Percentiles rank a stretch among this genome's conserved stretches.
Evolutionary conservation across 2,797 vertebrate species (phyloP).

Genomic region (Neosilurus hyrtlii): DNA sequence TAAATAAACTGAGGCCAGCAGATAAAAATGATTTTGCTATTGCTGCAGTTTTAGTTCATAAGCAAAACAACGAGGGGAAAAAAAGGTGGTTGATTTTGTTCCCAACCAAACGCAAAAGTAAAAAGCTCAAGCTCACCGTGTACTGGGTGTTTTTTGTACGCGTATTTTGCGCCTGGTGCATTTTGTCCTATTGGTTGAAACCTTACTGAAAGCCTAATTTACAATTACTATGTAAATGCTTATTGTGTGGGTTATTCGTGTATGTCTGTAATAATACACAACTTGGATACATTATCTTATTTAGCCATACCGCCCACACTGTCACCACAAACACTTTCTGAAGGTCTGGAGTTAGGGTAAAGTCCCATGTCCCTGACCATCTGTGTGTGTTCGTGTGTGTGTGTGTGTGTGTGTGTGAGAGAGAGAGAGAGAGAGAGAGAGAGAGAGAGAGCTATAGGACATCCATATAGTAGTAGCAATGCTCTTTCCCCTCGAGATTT

Average conservation of each 20-base stretch:
- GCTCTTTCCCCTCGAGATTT: conserved; percentile 50
- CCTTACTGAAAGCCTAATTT: background rate
- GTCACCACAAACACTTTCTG: background rate
- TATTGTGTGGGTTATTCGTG: background rate
- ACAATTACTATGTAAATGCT: background rate
- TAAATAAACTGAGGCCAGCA: background rate
- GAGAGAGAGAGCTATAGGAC: conserved; percentile 5
- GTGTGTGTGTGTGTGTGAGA: conserved; percentile 18
- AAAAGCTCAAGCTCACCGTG: background rate
- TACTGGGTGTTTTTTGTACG: too few species aligned
- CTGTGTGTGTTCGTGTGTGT: conserved; percentile 3
- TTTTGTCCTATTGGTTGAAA: background rate
- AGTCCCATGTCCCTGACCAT: background rate
- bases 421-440: background rate
- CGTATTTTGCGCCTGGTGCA: background rate
- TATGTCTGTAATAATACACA: background rate
- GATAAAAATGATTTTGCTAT: too few species aligned
- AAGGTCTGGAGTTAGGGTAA: conserved; percentile 4
- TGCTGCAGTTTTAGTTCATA: background rate
- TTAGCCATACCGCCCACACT: background rate
- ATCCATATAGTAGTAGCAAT: conserved; percentile 42
- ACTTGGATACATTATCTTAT: background rate
- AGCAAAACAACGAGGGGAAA: background rate
- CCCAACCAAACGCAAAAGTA: background rate
- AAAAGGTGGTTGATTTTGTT: background rate